Conservation (phyloP, 2,888 invertebrate genomes). For the Autographa pulchrina region DNA sequence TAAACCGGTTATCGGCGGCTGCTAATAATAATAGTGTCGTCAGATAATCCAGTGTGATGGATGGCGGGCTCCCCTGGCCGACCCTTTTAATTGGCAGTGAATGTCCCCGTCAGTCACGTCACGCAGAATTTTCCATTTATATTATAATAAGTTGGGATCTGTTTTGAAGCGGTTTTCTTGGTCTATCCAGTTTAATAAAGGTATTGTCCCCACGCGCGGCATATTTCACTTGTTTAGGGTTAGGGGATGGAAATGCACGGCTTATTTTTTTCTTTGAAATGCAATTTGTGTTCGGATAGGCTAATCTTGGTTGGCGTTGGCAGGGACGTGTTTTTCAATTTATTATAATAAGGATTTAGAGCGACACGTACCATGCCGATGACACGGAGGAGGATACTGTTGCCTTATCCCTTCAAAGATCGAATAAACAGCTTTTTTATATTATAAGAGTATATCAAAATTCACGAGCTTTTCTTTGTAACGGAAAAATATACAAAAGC, state of each 20-base stretch:
- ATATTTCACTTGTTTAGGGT: conserved; percentile 29
- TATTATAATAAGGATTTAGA: conserved; percentile 7
- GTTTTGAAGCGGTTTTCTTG: conserved; percentile 62
- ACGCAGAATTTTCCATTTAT: conserved; percentile 85
- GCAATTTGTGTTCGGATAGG: conserved; percentile 46
- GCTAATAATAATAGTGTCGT: conserved; percentile 86
- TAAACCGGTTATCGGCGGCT: conserved; percentile 82
- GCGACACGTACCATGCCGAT: neutral
- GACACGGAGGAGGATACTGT: neutral
- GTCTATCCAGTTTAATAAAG: conserved; percentile 62
- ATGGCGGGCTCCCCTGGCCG: conserved; percentile 78
- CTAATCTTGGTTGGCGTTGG: conserved; percentile 15
- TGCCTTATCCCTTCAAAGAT: neutral
- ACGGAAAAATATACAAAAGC: neutral
- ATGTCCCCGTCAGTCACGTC: conserved; percentile 80
- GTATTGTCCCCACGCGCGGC: conserved; percentile 57
- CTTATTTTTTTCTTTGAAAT: conserved; percentile 47
- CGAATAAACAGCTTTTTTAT: no score
- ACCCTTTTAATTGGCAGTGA: conserved; percentile 87
- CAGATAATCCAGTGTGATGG: conserved; percentile 83
- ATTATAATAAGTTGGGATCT: conserved; percentile 86
- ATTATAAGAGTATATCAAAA: neutral
- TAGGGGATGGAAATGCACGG: conserved; percentile 51
- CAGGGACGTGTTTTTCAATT: neutral
- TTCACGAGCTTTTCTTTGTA: neutral